Conservation (phyloP, 1,140 invertebrate genomes). For the Drosophila obscura region DNA sequence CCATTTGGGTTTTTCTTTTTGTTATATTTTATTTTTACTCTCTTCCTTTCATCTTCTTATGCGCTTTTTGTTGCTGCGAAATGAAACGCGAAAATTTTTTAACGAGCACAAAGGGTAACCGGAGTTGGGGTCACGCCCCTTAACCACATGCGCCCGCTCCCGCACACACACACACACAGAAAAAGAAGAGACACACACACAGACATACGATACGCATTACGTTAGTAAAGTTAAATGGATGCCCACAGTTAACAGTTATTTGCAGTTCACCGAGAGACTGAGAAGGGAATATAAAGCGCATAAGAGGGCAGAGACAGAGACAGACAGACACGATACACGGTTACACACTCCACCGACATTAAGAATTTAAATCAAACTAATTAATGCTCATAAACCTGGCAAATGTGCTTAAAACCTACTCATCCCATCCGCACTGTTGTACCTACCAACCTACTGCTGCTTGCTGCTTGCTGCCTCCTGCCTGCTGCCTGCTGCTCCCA, state of each 20-base stretch:
- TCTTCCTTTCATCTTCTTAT: slow-evolving; percentile 31
- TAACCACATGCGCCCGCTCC: slow-evolving; percentile 8
- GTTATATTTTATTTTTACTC: slow-evolving; percentile 29
- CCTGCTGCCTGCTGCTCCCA: neutral
- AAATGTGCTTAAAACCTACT: slow-evolving; percentile 52
- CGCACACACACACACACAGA: slow-evolving; percentile 3
- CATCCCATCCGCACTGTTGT: neutral
- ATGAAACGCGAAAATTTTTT: slow-evolving; percentile 81
- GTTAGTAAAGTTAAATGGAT: slow-evolving; percentile 72
- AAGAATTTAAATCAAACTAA: slow-evolving; percentile 79
- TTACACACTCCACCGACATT: slow-evolving; percentile 58
- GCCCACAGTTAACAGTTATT: slow-evolving; percentile 67
- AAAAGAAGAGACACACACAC: neutral
- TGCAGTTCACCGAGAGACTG: slow-evolving; percentile 46
- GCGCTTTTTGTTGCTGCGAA: slow-evolving; percentile 65
- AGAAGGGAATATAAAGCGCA: slow-evolving; percentile 13
- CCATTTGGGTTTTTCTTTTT: slow-evolving; percentile 37
- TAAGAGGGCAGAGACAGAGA: slow-evolving; percentile 21
- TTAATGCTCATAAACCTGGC: slow-evolving; percentile 64
- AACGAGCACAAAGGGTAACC: slow-evolving; percentile 74
- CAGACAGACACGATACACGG: slow-evolving; percentile 22
- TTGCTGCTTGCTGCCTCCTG: neutral
- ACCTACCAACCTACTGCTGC: too few species aligned
- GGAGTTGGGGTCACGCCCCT: slow-evolving; percentile 42
- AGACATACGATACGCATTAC: slow-evolving; percentile 31